phyloP scores from a whole-genome alignment of 2,113 vertebrate species.

The Notothenia coriiceps region DNA sequence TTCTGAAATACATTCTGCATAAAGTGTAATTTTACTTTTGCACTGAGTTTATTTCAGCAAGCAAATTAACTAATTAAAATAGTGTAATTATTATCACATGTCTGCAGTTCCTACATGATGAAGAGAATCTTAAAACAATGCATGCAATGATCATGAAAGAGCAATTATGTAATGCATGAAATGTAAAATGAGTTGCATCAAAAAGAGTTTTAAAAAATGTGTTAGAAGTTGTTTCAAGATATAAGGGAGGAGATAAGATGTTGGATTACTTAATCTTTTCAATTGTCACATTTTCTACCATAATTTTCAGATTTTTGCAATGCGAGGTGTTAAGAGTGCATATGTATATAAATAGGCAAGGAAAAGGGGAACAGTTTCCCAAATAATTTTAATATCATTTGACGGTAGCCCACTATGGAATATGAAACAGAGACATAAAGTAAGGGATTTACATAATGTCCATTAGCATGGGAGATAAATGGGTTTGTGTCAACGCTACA shows the following conservation, averaged over 20 bases:
- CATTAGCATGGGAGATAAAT: neutral
- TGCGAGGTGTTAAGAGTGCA: too few relatives aligned
- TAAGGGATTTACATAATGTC: too few relatives aligned
- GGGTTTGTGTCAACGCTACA: too few relatives aligned
- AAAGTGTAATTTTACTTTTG: neutral
- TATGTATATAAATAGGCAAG: too few relatives aligned
- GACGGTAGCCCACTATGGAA: neutral
- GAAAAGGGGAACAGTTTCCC: neutral
- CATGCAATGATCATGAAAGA: neutral
- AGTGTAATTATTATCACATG: neutral
- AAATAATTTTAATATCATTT: too few relatives aligned
- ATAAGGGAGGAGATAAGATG: neutral
- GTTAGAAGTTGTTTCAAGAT: too few relatives aligned
- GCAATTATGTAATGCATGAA: neutral
- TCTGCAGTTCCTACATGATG: neutral
- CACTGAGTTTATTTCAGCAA: neutral
- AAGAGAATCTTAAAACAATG: neutral
- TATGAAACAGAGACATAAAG: neutral
- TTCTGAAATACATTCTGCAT: neutral
- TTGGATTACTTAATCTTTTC: neutral
- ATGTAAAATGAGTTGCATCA: neutral
- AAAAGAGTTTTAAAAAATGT: neutral
- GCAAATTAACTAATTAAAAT: neutral
- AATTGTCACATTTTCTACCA: neutral
- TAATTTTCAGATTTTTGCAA: neutral